Base-by-base conservation (phyloP, 2,797 vertebrate genomes). In the Megalops cyprinoides region DNA sequence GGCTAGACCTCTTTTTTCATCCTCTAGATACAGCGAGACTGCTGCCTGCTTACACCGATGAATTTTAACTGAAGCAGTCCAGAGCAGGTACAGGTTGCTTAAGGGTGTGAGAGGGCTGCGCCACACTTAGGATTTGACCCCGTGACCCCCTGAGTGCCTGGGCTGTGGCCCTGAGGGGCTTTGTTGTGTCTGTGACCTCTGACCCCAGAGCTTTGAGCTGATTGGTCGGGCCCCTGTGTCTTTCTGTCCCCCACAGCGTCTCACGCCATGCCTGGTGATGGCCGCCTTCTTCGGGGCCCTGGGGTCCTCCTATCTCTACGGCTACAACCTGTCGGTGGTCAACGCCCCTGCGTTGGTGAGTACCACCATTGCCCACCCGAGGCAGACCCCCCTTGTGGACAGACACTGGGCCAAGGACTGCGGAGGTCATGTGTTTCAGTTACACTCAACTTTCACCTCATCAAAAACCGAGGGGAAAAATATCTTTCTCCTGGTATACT, bases 291-390 rank as follows among this genome's bases (percentile, higher is more conserved):
- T 93, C 1, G 94, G 97, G 6, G 95, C 97, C 75, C 91, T 99
- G 15, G 97, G 98, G 0, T 99, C 97, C 0, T 98, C 98, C 28
- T 99, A 96, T 86, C 94, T 99, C 23, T 99, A 98, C 0, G 97
- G 98, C 12, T 99, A 98, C 91, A 99, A 96, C 88, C 95, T 99
- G 6, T 99, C 97, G 0, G 97, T 99, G 83, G 97, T 99, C 87
- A 99, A 99, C 0, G 97, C 97, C 51, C 98, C 98, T 0, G 77
- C 96, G 0, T 76, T 0, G 92, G 98, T 99, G 91, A 97, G 97
- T 96, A 56, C 25, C 37, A 71, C 51, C 71, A 15, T 84, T 39
- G 4, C 44, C 15, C 15, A 2, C 51, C 51, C 10, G 10, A 44
- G 5, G 44, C 44, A 12, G 18, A 53, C 51, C 8, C 51, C 51